phyloP scores from a whole-genome alignment of 2,888 invertebrate genomes.

The Ernsta delagoae region DNA sequence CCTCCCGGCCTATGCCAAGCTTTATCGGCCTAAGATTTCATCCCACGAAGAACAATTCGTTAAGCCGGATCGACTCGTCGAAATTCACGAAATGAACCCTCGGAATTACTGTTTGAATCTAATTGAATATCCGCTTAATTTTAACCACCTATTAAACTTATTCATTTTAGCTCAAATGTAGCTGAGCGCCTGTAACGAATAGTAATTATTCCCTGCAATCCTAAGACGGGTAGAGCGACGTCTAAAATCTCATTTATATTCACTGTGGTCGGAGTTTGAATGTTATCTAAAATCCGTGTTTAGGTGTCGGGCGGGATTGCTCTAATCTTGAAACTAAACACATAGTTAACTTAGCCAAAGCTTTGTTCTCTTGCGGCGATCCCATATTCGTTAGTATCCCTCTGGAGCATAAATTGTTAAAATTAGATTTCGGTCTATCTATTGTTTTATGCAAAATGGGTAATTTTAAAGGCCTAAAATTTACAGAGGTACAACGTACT shows the following conservation, averaged over 20 bases:
- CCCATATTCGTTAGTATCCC: conserved; percentile 49
- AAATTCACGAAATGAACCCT: conserved; percentile 24
- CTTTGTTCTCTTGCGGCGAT: conserved; percentile 69
- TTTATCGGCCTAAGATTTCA: conserved; percentile 29
- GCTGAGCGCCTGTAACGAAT: conserved; percentile 65
- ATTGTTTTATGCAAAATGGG: conserved; percentile 25
- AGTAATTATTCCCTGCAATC: conserved; percentile 78
- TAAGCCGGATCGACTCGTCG: conserved; percentile 31
- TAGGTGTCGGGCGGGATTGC: conserved; percentile 82
- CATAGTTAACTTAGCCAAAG: conserved; percentile 77
- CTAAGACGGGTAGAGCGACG: conserved; percentile 70
- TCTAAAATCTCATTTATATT: conserved; percentile 84
- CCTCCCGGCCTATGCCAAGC: conserved; percentile 45
- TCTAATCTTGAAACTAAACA: conserved; percentile 83
- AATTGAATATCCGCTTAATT: conserved; percentile 42
- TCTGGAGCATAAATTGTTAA: conserved; percentile 29
- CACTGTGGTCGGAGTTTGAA: conserved; percentile 82
- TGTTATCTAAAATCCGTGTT: conserved; percentile 85
- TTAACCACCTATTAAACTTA: conserved; percentile 57
- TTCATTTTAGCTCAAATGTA: conserved; percentile 63
- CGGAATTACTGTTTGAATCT: conserved; percentile 24
- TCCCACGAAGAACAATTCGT: conserved; percentile 31
- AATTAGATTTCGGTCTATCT: conserved; percentile 29
- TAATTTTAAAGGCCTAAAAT: conserved; percentile 22
- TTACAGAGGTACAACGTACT: background rate